These are phyloP conservation scores for Tetrax tetrax DNA, from an alignment of 2,113 vertebrate species.

Conservation along the genomic window DNA sequence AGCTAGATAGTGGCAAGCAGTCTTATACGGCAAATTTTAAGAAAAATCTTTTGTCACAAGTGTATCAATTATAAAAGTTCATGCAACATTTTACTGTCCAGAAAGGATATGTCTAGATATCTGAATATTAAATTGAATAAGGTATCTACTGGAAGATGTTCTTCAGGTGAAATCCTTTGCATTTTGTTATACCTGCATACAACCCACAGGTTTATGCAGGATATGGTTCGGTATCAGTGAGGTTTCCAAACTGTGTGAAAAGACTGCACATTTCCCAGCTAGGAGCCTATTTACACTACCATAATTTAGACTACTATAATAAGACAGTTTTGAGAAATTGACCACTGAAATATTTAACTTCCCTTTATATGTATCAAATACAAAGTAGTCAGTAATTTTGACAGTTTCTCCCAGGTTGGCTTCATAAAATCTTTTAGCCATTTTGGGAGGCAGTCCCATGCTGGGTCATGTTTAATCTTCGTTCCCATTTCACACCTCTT, in stretches of 20 bases:
- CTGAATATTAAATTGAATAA: not conserved
- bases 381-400: not conserved
- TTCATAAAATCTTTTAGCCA: not conserved
- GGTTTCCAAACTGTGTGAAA: not conserved
- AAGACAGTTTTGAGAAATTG: not conserved
- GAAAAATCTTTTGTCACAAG: not conserved
- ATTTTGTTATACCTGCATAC: not conserved
- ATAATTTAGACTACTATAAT: not conserved
- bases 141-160: not conserved
- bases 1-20: not conserved
- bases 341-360: not conserved
- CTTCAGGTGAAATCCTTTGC: not conserved
- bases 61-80: not conserved
- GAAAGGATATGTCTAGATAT: not conserved
- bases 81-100: not conserved
- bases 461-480: not conserved
- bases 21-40: not conserved
- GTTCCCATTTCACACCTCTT: not conserved
- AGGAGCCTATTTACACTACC: not conserved
- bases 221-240: not conserved
- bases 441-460: not conserved
- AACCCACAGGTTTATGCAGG: not conserved
- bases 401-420: not conserved
- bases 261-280: not conserved
- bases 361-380: not conserved